phyloP scores from a whole-genome alignment of 2,797 vertebrate species.

The Tenualosa ilisha region DNA sequence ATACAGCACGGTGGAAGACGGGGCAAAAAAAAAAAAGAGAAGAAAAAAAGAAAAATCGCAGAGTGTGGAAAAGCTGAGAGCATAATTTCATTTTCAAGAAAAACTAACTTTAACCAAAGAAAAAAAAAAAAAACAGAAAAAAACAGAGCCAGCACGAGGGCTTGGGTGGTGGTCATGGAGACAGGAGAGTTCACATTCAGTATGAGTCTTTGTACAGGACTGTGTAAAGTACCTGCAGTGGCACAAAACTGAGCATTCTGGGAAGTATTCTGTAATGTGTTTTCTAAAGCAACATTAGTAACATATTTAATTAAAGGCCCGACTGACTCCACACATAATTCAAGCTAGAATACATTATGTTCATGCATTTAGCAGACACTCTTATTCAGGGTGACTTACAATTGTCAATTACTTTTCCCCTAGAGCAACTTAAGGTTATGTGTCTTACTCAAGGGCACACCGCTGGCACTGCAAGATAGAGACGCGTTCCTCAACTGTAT shows the following conservation, averaged over 20 bases:
- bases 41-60: conserved; percentile 24
- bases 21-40: background rate
- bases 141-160: background rate
- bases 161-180: conserved; percentile 8
- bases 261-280: background rate
- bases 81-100: conserved; percentile 35
- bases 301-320: background rate
- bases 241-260: background rate
- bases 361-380: too few species aligned
- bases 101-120: background rate
- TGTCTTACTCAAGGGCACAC: too few species aligned
- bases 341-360: too few species aligned
- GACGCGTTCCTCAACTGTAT: background rate
- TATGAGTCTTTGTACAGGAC: background rate
- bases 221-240: background rate
- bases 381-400: too few species aligned
- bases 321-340: background rate
- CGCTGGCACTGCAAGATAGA: background rate
- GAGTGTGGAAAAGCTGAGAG: conserved; percentile 40
- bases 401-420: too few species aligned
- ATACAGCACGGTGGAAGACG: conserved; percentile 24
- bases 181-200: background rate
- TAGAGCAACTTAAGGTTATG: too few species aligned
- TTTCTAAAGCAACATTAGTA: background rate
- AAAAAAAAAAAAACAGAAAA: conserved; percentile 4